Base-by-base conservation (phyloP, 1,140 invertebrate species). In the Lucilia cuprina region DNA sequence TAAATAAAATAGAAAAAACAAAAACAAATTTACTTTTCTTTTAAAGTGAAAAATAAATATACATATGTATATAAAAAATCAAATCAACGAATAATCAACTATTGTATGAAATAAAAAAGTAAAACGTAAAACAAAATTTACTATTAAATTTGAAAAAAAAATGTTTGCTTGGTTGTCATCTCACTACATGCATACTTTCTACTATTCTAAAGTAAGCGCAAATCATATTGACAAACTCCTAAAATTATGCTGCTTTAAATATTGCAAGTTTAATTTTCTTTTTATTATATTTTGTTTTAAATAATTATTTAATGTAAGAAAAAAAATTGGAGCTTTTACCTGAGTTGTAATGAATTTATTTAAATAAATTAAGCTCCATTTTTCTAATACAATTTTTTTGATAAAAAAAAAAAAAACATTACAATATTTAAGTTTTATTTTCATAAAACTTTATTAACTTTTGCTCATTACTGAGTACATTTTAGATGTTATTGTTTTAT, bases 271-370 rank as follows among this genome's bases (percentile, higher is more conserved):
- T 50, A 50, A 19, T 30, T 50, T 80, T 35, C 47, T 5, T 78
- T 74, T 74, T 14, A 5, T 35, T 30, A 9, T 50, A 30, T 19
- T 41, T 41, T 30, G 25, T 30, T 55, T 55, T 55, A 55, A 55
- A 55, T 14, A 41, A 55, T 55, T 12, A 55, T 70, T 50, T 80
- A n/a, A 12, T 10, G 41, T 30, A 30, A 30, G 25, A 30, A 30
- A 30, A 80, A 50, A 49, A 80, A 80, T 21, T 49, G 77, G 47
- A 80, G 77, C 77, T 80, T 75, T 55, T 75, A 77, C 74, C 74
- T 83, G 60, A 74, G 41, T 75, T 83, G 70, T 83, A 41, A 75
- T 83, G 70, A 74, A 74, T 74, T 83, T 83, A 74, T 83, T 83
- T 83, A 74, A 34, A 83, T 83, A 83, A 75, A 77, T 75, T 19